Conservation (phyloP, 2,113 vertebrate species). For the Ictidomys tridecemlineatus region DNA sequence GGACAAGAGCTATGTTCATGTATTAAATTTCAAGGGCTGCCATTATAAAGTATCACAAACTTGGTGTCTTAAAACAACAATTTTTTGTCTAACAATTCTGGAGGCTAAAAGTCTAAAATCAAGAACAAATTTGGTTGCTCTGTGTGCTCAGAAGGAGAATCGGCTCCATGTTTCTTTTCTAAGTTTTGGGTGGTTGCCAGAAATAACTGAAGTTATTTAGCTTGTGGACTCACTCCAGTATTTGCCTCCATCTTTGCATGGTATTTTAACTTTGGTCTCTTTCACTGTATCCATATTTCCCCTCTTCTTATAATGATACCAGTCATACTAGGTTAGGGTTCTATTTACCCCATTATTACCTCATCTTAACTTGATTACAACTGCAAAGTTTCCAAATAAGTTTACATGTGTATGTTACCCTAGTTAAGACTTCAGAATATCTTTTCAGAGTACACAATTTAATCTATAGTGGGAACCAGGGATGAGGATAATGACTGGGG, state of each 20-base stretch:
- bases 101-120: not conserved
- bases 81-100: not conserved
- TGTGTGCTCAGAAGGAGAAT: not conserved
- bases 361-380: conserved; percentile 10
- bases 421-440: not conserved
- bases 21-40: not conserved
- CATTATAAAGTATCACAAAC: not conserved
- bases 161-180: not conserved
- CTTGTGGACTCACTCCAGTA: conserved; percentile 3
- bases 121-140: not conserved
- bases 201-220: not conserved
- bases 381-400: conserved; percentile 2
- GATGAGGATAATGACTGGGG: not conserved
- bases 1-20: not conserved
- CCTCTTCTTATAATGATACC: not conserved
- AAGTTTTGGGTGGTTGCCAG: not conserved
- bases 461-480: conserved; percentile 7
- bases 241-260: not conserved
- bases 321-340: not conserved
- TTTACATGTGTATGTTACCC: not conserved
- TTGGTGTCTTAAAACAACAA: not conserved
- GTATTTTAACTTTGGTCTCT: not conserved
- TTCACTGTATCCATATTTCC: not conserved
- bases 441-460: not conserved
- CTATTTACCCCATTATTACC: not conserved